Evolutionary conservation across 2,797 vertebrate genomes (phyloP).

Genomic region (Nothura maculosa): DNA sequence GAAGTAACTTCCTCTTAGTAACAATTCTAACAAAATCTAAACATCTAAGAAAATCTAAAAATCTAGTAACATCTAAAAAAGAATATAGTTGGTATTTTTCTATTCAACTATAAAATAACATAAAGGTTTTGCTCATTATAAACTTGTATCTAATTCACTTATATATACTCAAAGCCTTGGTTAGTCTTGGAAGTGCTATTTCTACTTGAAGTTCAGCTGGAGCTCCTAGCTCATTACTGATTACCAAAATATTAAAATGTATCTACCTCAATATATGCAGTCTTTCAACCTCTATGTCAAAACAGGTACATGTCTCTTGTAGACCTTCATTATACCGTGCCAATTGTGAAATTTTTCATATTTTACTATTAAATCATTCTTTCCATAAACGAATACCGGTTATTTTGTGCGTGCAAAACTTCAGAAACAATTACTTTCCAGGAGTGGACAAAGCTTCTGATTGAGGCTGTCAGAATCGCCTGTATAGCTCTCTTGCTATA

Average conservation of each 20-base stretch:
- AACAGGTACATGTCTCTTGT: neutral
- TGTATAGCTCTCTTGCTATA: constrained; percentile 42
- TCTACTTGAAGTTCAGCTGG: neutral
- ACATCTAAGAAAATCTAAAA: too few relatives aligned
- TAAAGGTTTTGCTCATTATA: neutral
- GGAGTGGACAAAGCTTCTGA: constrained; percentile 32
- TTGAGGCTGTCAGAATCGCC: constrained; percentile 55
- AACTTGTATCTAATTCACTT: fast-evolving
- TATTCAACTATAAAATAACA: neutral
- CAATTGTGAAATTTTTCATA: constrained; percentile 16
- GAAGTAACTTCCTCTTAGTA: neutral
- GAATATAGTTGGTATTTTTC: neutral
- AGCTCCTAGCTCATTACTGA: neutral
- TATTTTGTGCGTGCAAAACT: constrained; percentile 6
- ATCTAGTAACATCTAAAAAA: neutral
- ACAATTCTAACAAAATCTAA: neutral
- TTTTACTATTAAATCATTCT: neutral
- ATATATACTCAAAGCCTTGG: neutral
- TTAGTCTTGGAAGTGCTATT: neutral
- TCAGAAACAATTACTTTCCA: constrained; percentile 34
- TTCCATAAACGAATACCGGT: constrained; percentile 14
- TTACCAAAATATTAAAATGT: neutral
- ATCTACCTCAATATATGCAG: neutral
- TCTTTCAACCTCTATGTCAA: neutral
- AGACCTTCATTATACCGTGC: constrained; percentile 24